These are phyloP conservation scores for Carcina quercana DNA, from an alignment of 2,888 invertebrate species.

Conservation along the genomic window DNA sequence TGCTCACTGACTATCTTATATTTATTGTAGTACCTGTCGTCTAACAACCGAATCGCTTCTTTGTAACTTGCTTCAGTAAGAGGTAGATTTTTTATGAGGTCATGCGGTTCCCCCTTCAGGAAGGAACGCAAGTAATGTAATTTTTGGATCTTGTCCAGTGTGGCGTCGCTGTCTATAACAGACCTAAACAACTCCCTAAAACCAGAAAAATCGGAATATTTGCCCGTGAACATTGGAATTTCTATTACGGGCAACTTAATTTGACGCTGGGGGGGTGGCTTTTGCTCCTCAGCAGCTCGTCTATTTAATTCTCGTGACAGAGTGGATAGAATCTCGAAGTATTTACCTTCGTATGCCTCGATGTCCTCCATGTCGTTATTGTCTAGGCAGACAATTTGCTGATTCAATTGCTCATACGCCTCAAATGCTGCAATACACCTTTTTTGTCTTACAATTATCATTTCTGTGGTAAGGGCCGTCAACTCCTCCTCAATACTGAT, in stretches of 20 bases:
- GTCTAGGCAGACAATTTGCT: conserved; percentile 1
- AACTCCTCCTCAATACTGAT: no score
- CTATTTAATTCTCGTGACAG: background rate
- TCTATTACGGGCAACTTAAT: conserved; percentile 1
- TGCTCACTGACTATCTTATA: background rate
- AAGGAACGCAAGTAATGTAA: conserved; percentile 1
- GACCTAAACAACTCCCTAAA: conserved; percentile 1
- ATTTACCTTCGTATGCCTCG: conserved; percentile 1
- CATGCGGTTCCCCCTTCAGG: background rate
- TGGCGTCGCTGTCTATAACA: background rate
- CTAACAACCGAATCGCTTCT: no score
- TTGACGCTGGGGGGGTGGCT: background rate
- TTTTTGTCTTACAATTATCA: no score
- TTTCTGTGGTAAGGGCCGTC: no score
- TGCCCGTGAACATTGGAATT: conserved; percentile 1
- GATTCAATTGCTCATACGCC: conserved; percentile 1
- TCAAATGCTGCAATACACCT: no score
- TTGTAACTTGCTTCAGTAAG: background rate
- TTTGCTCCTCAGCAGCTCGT: no score
- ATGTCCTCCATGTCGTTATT: background rate
- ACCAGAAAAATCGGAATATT: background rate
- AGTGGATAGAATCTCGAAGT: conserved; percentile 1
- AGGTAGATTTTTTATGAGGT: conserved; percentile 2
- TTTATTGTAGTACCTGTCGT: background rate
- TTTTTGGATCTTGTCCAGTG: no score